Evolutionary conservation across 2,113 vertebrate genomes (phyloP).

Genomic region (Copsychus sechellarum): DNA sequence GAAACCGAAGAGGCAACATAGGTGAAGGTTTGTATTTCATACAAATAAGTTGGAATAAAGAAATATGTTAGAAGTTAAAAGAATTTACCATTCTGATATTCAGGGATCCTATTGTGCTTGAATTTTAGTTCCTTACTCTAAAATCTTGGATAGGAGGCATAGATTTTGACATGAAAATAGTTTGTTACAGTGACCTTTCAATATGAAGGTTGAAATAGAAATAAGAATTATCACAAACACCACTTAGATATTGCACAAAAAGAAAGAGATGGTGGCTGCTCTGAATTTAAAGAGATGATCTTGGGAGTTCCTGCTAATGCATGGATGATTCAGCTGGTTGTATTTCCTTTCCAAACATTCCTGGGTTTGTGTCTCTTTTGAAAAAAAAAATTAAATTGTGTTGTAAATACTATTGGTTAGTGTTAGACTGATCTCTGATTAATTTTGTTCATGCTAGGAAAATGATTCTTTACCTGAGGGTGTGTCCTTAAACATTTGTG

Average conservation of each 20-base stretch:
- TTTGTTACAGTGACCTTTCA: background rate
- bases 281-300: background rate
- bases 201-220: background rate
- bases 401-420: background rate
- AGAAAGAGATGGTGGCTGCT: background rate
- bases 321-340: background rate
- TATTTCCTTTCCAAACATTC: background rate
- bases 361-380: background rate
- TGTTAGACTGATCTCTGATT: constrained; percentile 26
- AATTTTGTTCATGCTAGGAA: background rate
- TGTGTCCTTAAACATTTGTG: background rate
- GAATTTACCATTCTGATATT: background rate
- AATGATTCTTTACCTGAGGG: constrained; percentile 3
- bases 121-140: background rate
- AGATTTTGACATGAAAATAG: background rate
- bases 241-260: background rate
- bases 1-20: background rate
- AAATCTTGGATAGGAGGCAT: background rate
- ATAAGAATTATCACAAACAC: background rate
- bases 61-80: background rate
- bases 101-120: background rate
- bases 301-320: background rate
- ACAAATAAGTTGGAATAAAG: background rate
- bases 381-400: background rate
- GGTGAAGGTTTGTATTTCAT: background rate